Evolutionary conservation across 2,888 invertebrate species (phyloP).

Genomic region (Atherix ibis): DNA sequence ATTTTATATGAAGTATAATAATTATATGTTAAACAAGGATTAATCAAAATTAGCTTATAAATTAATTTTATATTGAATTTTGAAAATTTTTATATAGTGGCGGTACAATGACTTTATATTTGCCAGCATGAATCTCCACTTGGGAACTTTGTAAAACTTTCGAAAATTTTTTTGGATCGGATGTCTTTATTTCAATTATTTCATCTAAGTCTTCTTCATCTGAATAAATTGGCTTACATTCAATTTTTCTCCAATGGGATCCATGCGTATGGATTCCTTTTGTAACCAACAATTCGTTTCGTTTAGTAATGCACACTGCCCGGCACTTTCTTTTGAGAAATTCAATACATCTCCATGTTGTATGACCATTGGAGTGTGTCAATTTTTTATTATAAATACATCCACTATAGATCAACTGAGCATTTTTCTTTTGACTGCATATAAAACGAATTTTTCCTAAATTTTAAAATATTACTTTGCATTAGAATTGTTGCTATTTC

Average conservation of each 20-base stretch:
- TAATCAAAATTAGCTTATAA: too few relatives aligned
- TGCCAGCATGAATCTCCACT: conserved; percentile 5
- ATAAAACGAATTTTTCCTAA: conserved; percentile 8
- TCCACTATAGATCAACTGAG: conserved; percentile 16
- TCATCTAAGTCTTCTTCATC: conserved; percentile 12
- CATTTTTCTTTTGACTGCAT: conserved; percentile 16
- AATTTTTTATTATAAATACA: conserved; percentile 15
- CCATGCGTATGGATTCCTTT: background rate
- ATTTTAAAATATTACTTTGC: too few relatives aligned
- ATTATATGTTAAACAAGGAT: too few relatives aligned
- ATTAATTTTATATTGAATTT: too few relatives aligned
- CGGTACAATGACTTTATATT: conserved; percentile 7
- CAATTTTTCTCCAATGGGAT: background rate
- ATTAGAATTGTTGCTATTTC: too few relatives aligned
- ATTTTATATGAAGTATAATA: too few relatives aligned
- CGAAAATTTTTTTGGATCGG: background rate
- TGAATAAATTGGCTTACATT: conserved; percentile 9
- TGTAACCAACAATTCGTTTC: background rate
- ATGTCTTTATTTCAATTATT: conserved; percentile 9
- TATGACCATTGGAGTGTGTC: conserved; percentile 8
- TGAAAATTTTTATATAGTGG: too few relatives aligned
- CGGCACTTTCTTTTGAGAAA: conserved; percentile 8
- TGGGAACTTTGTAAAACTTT: conserved; percentile 5
- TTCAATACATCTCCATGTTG: conserved; percentile 7
- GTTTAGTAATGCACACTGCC: conserved; percentile 1